Conservation (phyloP, 2,888 invertebrate species). For the Heliconius hortense region DNA sequence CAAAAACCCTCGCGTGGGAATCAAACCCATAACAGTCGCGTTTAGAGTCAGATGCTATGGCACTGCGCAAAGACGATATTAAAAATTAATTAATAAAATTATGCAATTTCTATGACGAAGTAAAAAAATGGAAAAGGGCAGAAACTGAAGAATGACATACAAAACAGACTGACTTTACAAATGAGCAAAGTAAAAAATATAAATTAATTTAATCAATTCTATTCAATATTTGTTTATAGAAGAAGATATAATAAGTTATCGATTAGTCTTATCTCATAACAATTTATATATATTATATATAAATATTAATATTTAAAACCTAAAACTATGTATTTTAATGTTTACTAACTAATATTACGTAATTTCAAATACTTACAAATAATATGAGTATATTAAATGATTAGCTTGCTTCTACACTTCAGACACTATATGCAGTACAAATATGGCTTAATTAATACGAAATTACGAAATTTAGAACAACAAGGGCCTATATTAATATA, state of each 20-base stretch:
- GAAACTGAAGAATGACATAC: not conserved
- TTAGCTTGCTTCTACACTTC: not conserved
- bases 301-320: not conserved
- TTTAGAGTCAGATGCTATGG: not conserved
- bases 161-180: not conserved
- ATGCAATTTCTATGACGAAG: not conserved
- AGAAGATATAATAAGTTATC: not conserved
- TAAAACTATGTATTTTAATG: not conserved
- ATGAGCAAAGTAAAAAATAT: not conserved
- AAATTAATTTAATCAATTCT: not conserved
- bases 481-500: not conserved
- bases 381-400: not conserved
- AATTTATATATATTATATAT: not conserved
- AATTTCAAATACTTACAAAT: conserved; percentile 1
- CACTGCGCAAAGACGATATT: not conserved
- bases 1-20: not conserved
- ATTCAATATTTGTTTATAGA: not conserved
- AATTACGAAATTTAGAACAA: not conserved
- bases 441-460: not conserved
- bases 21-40: not conserved
- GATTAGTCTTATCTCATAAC: not conserved
- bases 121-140: not conserved
- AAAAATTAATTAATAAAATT: not conserved
- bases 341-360: not conserved
- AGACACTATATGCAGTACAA: not conserved